These are phyloP conservation scores for Dolichopus griseipennis DNA, from an alignment of 2,888 invertebrate species.

Conservation along the genomic window DNA sequence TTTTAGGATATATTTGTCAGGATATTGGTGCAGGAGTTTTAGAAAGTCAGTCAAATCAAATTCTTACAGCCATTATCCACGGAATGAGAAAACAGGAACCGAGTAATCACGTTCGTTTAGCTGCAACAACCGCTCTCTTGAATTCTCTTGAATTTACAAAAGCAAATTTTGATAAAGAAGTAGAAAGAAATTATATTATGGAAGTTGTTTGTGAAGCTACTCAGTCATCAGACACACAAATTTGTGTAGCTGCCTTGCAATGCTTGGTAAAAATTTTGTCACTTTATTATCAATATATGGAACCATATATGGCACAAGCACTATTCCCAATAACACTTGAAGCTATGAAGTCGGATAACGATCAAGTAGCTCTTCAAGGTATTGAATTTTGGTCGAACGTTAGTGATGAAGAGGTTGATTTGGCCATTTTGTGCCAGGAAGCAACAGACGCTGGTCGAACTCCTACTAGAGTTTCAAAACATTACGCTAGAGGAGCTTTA, in stretches of 20 bases:
- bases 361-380: slow-evolving; percentile 94
- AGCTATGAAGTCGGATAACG: slow-evolving; percentile 95
- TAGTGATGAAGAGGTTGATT: slow-evolving; percentile 97
- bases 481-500: slow-evolving; percentile 97
- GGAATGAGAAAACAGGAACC: slow-evolving; percentile 94
- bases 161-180: slow-evolving; percentile 95
- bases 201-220: slow-evolving; percentile 99
- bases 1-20: slow-evolving; percentile 77
- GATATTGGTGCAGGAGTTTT: slow-evolving; percentile 93
- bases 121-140: slow-evolving; percentile 91
- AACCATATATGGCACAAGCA: slow-evolving; percentile 97
- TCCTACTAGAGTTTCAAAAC: slow-evolving; percentile 85
- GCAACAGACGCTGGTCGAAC: slow-evolving; percentile 88
- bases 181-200: slow-evolving; percentile 98
- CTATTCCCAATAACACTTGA: slow-evolving; percentile 96
- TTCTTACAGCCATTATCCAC: slow-evolving; percentile 96
- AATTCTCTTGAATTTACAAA: slow-evolving; percentile 98
- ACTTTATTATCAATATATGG: slow-evolving; percentile 98
- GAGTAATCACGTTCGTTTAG: slow-evolving; percentile 86
- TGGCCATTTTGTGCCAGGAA: slow-evolving; percentile 88
- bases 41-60: slow-evolving; percentile 86
- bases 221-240: slow-evolving; percentile 82
- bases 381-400: slow-evolving; percentile 99
- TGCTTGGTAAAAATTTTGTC: slow-evolving; percentile 97
- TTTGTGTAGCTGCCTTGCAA: slow-evolving; percentile 93